Percentiles rank a stretch among this genome's conserved stretches.
Conservation (phyloP, 2,113 vertebrate genomes). For the Neogobius melanostomus region DNA sequence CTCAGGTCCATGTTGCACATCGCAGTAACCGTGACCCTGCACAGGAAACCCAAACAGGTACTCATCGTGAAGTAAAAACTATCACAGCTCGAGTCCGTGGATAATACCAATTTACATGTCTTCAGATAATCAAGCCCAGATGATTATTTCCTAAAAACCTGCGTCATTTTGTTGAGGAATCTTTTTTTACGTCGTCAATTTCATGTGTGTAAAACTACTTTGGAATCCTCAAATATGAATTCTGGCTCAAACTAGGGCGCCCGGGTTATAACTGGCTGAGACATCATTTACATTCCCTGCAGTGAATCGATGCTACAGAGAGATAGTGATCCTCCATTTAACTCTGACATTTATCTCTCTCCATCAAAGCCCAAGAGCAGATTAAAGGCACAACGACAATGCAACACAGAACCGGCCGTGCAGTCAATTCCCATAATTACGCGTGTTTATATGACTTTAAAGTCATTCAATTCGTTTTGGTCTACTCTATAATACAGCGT, state of each 20-base stretch:
- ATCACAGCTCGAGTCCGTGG: no score
- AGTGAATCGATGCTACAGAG: background rate
- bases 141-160: no score
- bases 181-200: no score
- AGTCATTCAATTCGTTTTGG: no score
- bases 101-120: no score
- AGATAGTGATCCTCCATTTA: background rate
- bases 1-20: slow-evolving; percentile 99
- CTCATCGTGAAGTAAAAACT: no score
- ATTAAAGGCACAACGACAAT: no score
- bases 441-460: no score
- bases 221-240: background rate
- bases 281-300: slow-evolving; percentile 1
- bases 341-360: background rate
- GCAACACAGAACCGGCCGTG: background rate
- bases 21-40: slow-evolving; percentile 93
- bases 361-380: background rate
- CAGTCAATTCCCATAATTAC: no score
- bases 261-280: background rate
- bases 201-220: background rate
- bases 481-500: no score
- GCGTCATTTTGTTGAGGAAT: no score
- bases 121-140: no score
- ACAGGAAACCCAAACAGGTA: slow-evolving; percentile 27
- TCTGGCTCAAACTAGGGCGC: background rate